Base-by-base conservation (phyloP, 2,888 invertebrate genomes). In the Punctoribates punctum region DNA sequence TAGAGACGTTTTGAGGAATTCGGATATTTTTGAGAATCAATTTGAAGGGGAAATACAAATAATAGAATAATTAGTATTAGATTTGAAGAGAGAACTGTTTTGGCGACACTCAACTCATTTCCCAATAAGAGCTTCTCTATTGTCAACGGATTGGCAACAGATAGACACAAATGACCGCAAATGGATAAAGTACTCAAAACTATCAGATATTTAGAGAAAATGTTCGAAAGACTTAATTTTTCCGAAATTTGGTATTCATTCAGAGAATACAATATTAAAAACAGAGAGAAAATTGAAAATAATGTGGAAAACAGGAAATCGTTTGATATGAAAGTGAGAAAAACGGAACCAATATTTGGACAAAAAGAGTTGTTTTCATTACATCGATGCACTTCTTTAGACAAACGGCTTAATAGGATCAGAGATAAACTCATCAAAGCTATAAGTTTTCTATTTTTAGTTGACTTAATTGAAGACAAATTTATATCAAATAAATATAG, bases 121-220 rank as follows among this genome's bases (percentile, higher is more conserved):
- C 34, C 29, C 1, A 38, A 34, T n/a, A 65, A 34, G 2, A n/a
- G 65, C 27, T 34, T 65, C 15, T 65, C 65, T 13, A 65, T 34
- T n/a, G 34, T 38, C 15, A 20, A 1, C 1, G 65, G 65, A 17
- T 65, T 34, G 1, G 65, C 65, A 34, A 65, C n/a, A n/a, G 65
- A 34, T 65, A 65, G 29, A 65, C 15, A 13, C n/a, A 15, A 65
- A 34, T 65, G 65, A 65, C 65, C 38, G n/a, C 65, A 65, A 65
- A 65, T 4, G 1, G 34, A 29, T 6, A 65, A 1, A 29, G 34
- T 9, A 6, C n/a, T 34, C 25, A 65, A 65, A 20, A 65, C 20
- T 27, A 65, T 34, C 27, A 65, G 34, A 38, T 65, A 65, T 65
- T 65, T 65, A 4, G n/a, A 34, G 5, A 29, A 65, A 13, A 65